A percentile compares a stretch with the other conserved stretches of the same genome.
phyloP scores from a whole-genome alignment of 1,140 invertebrate species.

The Diuraphis noxia region DNA sequence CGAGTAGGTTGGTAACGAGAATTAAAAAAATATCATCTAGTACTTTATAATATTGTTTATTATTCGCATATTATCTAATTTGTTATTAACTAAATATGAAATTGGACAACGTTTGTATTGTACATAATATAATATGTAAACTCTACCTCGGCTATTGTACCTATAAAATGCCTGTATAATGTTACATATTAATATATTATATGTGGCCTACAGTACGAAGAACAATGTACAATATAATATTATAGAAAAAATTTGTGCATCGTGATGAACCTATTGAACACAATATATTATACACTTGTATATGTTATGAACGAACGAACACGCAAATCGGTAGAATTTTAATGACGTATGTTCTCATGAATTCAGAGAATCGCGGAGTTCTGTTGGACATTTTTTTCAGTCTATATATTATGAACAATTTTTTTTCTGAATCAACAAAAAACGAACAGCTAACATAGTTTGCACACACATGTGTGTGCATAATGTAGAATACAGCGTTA shows the following conservation, averaged over 20 bases:
- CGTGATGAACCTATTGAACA: not conserved
- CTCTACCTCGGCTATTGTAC: not conserved
- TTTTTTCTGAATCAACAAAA: not conserved
- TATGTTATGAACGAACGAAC: not conserved
- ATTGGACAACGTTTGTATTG: not conserved
- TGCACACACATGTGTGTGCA: not conserved
- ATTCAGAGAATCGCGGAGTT: not conserved
- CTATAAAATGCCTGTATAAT: not conserved
- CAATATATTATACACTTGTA: not conserved
- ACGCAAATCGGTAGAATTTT: not conserved
- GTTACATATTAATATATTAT: not conserved
- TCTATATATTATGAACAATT: not conserved
- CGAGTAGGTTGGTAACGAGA: not conserved
- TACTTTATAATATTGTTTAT: not conserved
- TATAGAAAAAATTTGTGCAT: not conserved
- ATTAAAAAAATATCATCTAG: not conserved
- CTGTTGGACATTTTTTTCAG: not conserved
- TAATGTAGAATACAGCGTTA: not conserved
- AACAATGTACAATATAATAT: constrained; percentile 3
- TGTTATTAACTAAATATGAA: too few species aligned
- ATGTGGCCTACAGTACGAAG: not conserved
- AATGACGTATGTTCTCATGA: not conserved
- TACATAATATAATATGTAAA: not conserved
- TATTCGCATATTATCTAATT: not conserved
- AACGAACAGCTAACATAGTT: not conserved